Base-by-base conservation (phyloP, 2,797 vertebrate species). In the Anisognathus igniventris region DNA sequence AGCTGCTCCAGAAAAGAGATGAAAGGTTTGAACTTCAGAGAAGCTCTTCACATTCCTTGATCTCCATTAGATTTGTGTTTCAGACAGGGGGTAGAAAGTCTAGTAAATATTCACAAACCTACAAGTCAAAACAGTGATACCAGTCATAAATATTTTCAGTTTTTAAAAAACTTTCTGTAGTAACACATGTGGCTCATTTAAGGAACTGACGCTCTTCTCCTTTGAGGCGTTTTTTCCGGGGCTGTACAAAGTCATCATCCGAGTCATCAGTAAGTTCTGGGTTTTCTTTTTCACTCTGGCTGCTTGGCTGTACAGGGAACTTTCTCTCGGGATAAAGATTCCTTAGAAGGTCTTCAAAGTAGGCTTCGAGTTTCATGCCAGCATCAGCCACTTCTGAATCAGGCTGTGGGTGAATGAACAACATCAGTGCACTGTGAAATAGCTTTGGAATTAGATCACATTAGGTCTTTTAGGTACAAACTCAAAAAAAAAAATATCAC, bases 371-470 rank as follows among this genome's bases (percentile, higher is more conserved):
- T 95, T 98, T 98, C 96, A 98, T 98, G 71, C 98, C 98, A 0
- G 98, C 98, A 73, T 96, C 97, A 58, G 98, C 98, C 80, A 98
- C 98, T 97, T 98, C 98, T 18, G 98, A 98, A 71, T 98, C 96
- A 24, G 98, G 98, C 98, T 98, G 97, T 88, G 94, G 81, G 57
- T 65, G 71, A 97, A 97, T 95, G 45, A 88, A 96, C 77, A 95
- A 72, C 28, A 92, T 62, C 25, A 97, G 17, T 80, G 47, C 35
- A 62, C 62, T 50, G n/a, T 1, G 1, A 64, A 76, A 88, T 9
- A 57, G 27, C 53, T 91, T 45, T 61, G 58, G 4, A 33, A 21
- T 48, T 50, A 13, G 22, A 62, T 24, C 48, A 62, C 53, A 20
- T 54, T 21, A 51, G 21, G 31, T 24, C 28, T 62, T 54, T 78